phyloP scores from a whole-genome alignment of 2,797 vertebrate genomes.

The Ibycter americanus region DNA sequence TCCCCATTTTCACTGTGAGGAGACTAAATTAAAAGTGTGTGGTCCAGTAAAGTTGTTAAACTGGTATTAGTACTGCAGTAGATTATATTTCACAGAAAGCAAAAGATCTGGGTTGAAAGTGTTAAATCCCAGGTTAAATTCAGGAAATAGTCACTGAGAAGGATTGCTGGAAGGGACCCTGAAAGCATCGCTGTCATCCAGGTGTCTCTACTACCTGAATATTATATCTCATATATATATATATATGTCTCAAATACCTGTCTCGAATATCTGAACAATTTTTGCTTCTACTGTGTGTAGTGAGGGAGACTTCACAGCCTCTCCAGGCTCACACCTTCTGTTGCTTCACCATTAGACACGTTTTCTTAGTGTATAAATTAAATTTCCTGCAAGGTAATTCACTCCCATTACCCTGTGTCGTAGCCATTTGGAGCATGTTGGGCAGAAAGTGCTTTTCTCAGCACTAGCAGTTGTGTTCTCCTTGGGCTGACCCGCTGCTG shows the following conservation, averaged over 20 bases:
- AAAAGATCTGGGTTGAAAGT: neutral
- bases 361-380: neutral
- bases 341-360: neutral
- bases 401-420: fast-evolving
- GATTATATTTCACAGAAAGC: neutral
- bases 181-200: neutral
- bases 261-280: neutral
- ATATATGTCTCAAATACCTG: neutral
- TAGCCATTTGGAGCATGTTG: neutral
- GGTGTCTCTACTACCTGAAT: neutral
- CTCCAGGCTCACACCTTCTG: neutral
- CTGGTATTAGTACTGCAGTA: neutral
- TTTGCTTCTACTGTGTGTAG: neutral
- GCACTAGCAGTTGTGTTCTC: neutral
- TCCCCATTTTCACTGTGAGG: neutral
- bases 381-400: neutral
- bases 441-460: neutral
- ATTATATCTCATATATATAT: no score
- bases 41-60: neutral
- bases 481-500: fast-evolving
- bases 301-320: neutral
- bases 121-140: neutral
- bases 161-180: neutral
- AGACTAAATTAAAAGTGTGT: neutral
- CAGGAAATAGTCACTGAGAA: neutral